A percentile compares a stretch with the other conserved stretches of the same genome.
Conservation (phyloP, 2,113 vertebrate species). For the Tachysurus vachellii region DNA sequence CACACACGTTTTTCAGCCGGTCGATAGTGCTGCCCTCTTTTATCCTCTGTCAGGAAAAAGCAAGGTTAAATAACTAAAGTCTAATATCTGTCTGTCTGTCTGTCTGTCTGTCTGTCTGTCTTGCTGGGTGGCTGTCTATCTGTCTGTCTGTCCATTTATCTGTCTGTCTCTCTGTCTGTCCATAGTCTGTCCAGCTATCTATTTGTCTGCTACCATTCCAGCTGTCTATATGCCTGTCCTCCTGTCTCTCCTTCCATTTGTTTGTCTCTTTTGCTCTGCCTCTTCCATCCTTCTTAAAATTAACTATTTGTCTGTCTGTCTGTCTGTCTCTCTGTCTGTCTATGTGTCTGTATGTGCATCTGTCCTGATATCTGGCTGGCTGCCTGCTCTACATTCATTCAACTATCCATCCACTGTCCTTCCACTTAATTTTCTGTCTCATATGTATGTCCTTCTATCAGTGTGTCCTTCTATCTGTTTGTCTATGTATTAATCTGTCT, state of each 20-base stretch:
- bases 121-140: too few relatives aligned
- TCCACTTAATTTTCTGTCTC: too few relatives aligned
- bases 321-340: neutral
- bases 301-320: neutral
- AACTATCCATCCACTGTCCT: neutral
- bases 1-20: constrained; percentile 79
- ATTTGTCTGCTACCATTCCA: too few relatives aligned
- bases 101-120: neutral
- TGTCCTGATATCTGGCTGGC: neutral
- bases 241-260: neutral
- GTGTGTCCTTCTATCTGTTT: neutral
- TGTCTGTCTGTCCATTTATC: neutral
- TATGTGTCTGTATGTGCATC: neutral
- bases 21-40: constrained; percentile 95
- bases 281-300: too few relatives aligned
- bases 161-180: neutral
- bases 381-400: neutral
- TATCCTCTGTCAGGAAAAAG: constrained; percentile 79
- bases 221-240: neutral
- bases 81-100: neutral
- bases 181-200: too few relatives aligned
- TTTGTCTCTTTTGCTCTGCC: neutral
- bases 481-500: neutral
- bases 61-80: neutral
- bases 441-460: neutral